Conservation (phyloP, 37 sponge, comb jelly and placozoan genomes). For the Chondrilla cf. caribensis region DNA sequence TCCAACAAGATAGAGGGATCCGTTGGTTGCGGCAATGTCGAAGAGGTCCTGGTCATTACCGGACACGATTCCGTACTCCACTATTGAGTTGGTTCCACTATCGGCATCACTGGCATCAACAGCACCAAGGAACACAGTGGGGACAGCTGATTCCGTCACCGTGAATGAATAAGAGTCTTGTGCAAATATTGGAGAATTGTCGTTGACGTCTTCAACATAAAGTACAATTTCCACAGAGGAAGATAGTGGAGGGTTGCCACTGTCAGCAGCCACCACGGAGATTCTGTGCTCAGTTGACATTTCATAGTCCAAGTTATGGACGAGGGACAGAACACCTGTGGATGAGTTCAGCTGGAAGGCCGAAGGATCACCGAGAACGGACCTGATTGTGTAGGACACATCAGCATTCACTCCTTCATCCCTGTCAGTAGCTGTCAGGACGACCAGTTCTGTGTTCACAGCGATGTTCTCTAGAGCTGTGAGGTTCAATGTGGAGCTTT, state of each 20-base stretch:
- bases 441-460: slow-evolving; percentile 16
- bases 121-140: neutral
- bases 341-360: slow-evolving; percentile 28
- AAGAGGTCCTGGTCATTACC: slow-evolving; percentile 4
- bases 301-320: slow-evolving; percentile 38
- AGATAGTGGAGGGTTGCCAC: neutral
- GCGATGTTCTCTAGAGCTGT: slow-evolving; percentile 47
- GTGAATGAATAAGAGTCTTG: neutral
- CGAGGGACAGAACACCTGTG: slow-evolving; percentile 7
- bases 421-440: slow-evolving; percentile 50
- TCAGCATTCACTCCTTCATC: slow-evolving; percentile 64
- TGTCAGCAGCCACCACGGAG: slow-evolving; percentile 45
- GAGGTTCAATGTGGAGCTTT: neutral
- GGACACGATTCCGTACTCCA: slow-evolving; percentile 12
- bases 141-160: slow-evolving; percentile 7
- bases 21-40: neutral
- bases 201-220: slow-evolving; percentile 36
- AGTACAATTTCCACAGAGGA: slow-evolving; percentile 19
- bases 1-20: slow-evolving; percentile 1
- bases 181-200: slow-evolving; percentile 8
- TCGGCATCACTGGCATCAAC: slow-evolving; percentile 52
- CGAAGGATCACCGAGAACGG: neutral
- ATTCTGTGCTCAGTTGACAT: slow-evolving; percentile 17
- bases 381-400: slow-evolving; percentile 30
- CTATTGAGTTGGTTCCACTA: slow-evolving; percentile 39